Evolutionary conservation across 2,797 vertebrate genomes (phyloP), one percentile per base, ranked within the genome.

Genomic region (Xenentodon cancila): DNA sequence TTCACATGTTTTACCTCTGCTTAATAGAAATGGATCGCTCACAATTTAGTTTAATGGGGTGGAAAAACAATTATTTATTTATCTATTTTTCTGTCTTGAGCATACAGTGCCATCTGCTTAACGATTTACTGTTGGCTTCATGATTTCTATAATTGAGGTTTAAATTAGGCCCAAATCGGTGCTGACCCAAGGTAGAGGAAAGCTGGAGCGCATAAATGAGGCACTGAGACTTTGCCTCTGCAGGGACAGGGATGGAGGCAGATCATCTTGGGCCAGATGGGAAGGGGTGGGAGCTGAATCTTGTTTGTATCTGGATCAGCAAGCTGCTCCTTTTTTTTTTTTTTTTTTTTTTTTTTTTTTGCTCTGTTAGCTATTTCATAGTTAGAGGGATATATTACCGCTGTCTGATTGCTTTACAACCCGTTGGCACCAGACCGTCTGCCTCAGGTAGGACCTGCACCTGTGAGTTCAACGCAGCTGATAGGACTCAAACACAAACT

Each of bases 351-450:
- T n/a, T n/a, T n/a, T 59, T 79, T 59, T 46, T 43, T 64, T 54
- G 59, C 66, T 66, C 73, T 80, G 85, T 86, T 75, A 85, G 80
- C 71, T 76, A 63, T 85, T 81, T 84, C 79, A 87, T 77, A 85
- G 89, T 65, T 62, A 64, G 59, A 73, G 46, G 60, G 53, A 60
- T 84, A 81, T 84, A 84, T 85, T 57, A 85, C 85, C n/a, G 59
- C 68, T 16, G 16, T 73, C 71, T 87, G 85, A 91, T 91, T 90
- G 81, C 63, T 92, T 93, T 92, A 93, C 83, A 79, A 66, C 86
- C 82, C 19, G 15, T 32, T 92, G 91, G 91, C 91, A 93, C 92
- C 92, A 91, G 90, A 64, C 85, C 66, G 89, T 91, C 92, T 92
- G 90, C 64, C 86, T 84, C 84, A 92, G 85, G 84, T 88, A 73